Percentiles rank a stretch among this genome's conserved stretches.
Evolutionary conservation across 1,140 invertebrate genomes (phyloP).

Genomic region (Hypsibius dujardini): DNA sequence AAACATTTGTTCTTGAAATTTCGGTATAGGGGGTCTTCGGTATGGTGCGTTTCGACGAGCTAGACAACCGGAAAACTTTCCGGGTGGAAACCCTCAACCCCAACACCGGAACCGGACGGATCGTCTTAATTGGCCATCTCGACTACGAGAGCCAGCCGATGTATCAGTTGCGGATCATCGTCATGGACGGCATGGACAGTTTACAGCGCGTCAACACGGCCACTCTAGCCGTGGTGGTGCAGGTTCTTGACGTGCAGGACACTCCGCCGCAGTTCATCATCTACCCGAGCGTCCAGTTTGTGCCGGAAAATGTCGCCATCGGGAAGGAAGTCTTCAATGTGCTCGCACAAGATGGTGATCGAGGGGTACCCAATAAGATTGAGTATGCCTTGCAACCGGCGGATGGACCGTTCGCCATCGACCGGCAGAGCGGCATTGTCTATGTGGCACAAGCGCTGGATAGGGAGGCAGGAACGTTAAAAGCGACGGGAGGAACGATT

Average conservation of each 20-base stretch:
- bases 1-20: no score
- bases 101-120: conserved; percentile 19
- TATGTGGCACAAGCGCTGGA: conserved; percentile 57
- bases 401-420: conserved; percentile 51
- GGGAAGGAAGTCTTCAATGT: conserved; percentile 17
- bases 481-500: neutral
- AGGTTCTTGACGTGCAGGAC: conserved; percentile 71
- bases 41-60: conserved; percentile 49
- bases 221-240: conserved; percentile 65
- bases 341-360: conserved; percentile 51
- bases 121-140: conserved; percentile 51
- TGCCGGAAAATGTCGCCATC: conserved; percentile 35
- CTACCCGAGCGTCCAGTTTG: conserved; percentile 62
- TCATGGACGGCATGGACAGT: conserved; percentile 46
- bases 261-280: conserved; percentile 72
- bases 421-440: conserved; percentile 56
- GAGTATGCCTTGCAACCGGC: conserved; percentile 49
- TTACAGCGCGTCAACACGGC: conserved; percentile 46
- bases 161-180: conserved; percentile 64
- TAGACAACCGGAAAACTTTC: conserved; percentile 26
- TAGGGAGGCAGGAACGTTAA: conserved; percentile 40
- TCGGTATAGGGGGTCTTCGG: conserved; percentile 57
- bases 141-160: conserved; percentile 73
- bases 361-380: conserved; percentile 71
- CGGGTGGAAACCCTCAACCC: conserved; percentile 18